These are phyloP conservation scores for Shinisaurus crocodilurus DNA, from an alignment of 2,113 vertebrate genomes.

Conservation along the genomic window DNA sequence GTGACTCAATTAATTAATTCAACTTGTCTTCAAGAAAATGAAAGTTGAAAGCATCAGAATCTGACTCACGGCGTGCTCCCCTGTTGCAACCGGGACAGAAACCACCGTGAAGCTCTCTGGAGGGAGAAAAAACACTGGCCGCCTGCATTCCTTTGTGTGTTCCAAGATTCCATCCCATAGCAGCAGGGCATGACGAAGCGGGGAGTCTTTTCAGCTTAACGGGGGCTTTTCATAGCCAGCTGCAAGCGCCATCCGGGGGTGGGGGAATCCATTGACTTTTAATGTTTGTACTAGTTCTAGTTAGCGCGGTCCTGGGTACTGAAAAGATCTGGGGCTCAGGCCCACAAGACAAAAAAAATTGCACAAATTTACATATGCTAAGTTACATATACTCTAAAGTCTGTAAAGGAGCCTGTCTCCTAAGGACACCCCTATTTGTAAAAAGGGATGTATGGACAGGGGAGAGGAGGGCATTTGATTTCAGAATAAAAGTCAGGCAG, in stretches of 20 bases:
- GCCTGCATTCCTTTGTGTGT: no score
- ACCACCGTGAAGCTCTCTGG: neutral
- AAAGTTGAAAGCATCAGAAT: conserved; percentile 5
- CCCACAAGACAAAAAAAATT: no score
- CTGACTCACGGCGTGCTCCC: neutral
- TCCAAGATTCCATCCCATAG: neutral
- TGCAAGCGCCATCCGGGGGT: neutral
- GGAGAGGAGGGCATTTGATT: no score
- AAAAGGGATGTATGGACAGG: no score
- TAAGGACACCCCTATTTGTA: no score
- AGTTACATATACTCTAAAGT: no score
- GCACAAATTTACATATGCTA: no score
- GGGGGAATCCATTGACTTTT: neutral
- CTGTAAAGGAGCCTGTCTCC: no score
- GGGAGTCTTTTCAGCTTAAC: neutral
- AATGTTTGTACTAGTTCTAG: neutral
- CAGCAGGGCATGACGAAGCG: neutral
- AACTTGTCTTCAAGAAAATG: conserved; percentile 28
- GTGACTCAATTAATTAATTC: conserved; percentile 34
- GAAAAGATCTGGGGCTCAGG: no score
- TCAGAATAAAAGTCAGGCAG: no score
- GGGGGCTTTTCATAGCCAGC: neutral
- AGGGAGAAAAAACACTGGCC: neutral
- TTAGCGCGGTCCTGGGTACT: no score
- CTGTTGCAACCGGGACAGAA: neutral